A percentile compares a stretch with the other conserved stretches of the same genome.
Evolutionary conservation across 2,888 invertebrate genomes (phyloP).

Genomic region (Cenopis cana): DNA sequence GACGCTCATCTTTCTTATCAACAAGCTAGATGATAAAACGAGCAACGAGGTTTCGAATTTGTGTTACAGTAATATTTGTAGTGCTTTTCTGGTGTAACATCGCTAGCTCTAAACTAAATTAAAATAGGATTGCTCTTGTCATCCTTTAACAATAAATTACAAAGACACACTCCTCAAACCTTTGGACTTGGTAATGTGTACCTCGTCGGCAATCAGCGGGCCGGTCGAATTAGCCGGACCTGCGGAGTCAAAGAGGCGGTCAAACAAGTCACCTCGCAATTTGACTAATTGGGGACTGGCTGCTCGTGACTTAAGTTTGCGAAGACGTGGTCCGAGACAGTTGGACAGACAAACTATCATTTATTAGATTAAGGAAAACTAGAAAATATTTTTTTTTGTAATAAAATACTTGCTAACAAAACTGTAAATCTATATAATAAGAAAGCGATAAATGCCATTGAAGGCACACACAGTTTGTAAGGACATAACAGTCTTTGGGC

Average conservation of each 20-base stretch:
- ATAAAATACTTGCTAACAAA: too few species aligned
- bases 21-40: too few species aligned
- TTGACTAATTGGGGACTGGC: slow-evolving; percentile 47
- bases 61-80: neutral
- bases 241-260: slow-evolving; percentile 61
- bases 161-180: neutral
- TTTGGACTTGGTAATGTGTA: neutral
- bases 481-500: too few species aligned
- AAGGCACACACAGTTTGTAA: too few species aligned
- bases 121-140: neutral
- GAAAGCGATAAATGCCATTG: too few species aligned
- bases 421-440: too few species aligned
- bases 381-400: neutral
- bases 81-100: neutral
- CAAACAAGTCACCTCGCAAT: slow-evolving; percentile 45
- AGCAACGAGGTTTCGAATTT: neutral
- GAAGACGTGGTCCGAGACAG: slow-evolving; percentile 11
- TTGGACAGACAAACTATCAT: slow-evolving; percentile 12
- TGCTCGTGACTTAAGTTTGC: slow-evolving; percentile 33
- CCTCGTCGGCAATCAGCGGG: slow-evolving; percentile 25
- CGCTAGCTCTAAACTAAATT: neutral
- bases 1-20: too few species aligned
- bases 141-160: neutral
- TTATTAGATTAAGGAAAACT: neutral
- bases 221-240: slow-evolving; percentile 26